phyloP scores from a whole-genome alignment of 2,113 vertebrate genomes.

The Megaceryle torquata region DNA sequence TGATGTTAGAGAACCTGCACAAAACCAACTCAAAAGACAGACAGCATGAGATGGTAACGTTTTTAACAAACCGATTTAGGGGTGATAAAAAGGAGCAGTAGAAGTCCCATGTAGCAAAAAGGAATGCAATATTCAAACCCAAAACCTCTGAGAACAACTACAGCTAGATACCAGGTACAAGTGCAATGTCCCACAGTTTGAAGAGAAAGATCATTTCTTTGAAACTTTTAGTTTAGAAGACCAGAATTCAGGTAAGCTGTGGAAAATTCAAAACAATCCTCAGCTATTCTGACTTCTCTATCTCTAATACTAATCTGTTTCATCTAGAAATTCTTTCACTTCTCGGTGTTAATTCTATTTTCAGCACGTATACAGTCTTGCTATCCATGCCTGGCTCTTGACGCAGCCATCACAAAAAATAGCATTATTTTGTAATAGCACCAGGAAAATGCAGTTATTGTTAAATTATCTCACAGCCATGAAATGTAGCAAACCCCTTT shows the following conservation, averaged over 20 bases:
- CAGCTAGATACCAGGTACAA: neutral
- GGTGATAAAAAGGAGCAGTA: neutral
- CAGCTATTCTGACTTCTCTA: neutral
- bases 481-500: neutral
- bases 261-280: neutral
- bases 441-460: neutral
- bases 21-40: conserved; percentile 6
- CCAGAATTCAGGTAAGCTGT: neutral
- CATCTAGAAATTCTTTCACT: neutral
- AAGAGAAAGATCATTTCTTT: neutral
- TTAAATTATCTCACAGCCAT: conserved; percentile 36
- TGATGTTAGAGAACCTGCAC: neutral
- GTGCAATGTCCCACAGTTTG: neutral
- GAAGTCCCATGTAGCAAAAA: neutral
- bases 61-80: neutral
- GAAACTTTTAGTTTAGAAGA: neutral
- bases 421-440: neutral
- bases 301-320: neutral
- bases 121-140: neutral
- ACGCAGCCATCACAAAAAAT: neutral
- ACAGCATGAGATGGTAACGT: fast-evolving
- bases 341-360: neutral
- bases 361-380: fast-evolving
- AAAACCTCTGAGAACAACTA: neutral
- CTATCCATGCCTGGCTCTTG: neutral